phyloP scores from a whole-genome alignment of 2,113 vertebrate genomes.

The Sciurus niger region DNA sequence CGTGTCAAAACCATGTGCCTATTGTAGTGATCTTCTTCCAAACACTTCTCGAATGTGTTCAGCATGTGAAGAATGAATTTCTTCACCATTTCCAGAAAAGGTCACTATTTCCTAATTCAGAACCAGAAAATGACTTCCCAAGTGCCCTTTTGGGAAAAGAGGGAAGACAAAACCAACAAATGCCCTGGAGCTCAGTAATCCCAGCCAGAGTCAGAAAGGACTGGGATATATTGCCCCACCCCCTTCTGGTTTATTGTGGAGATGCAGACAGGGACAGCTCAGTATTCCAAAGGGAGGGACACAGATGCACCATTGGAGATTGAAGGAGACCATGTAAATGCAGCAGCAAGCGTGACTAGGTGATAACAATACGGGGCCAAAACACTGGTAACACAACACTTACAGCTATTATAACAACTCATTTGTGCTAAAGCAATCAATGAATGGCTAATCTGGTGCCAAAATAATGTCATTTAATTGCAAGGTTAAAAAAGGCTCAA shows the following conservation, averaged over 20 bases:
- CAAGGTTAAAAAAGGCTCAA: neutral
- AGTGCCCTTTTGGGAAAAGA: neutral
- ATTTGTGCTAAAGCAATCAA: neutral
- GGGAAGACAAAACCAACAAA: slow-evolving; percentile 53
- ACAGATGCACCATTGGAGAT: slow-evolving; percentile 40
- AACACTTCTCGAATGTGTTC: neutral
- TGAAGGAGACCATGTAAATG: neutral
- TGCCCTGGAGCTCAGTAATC: neutral
- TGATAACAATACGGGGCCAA: neutral
- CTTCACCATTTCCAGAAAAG: neutral
- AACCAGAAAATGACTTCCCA: slow-evolving; percentile 25
- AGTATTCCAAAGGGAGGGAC: neutral
- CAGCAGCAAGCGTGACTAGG: neutral
- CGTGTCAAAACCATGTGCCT: neutral
- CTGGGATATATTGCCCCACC: too few relatives aligned
- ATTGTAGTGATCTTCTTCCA: neutral
- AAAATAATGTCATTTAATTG: neutral
- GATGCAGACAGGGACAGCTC: neutral
- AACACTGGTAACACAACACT: neutral
- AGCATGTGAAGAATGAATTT: neutral
- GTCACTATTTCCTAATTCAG: slow-evolving; percentile 59
- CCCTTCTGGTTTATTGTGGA: neutral
- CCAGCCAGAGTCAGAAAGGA: neutral
- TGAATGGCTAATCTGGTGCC: neutral
- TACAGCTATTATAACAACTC: neutral